phyloP scores from a whole-genome alignment of 2,113 vertebrate genomes.

The Megalops atlanticus region DNA sequence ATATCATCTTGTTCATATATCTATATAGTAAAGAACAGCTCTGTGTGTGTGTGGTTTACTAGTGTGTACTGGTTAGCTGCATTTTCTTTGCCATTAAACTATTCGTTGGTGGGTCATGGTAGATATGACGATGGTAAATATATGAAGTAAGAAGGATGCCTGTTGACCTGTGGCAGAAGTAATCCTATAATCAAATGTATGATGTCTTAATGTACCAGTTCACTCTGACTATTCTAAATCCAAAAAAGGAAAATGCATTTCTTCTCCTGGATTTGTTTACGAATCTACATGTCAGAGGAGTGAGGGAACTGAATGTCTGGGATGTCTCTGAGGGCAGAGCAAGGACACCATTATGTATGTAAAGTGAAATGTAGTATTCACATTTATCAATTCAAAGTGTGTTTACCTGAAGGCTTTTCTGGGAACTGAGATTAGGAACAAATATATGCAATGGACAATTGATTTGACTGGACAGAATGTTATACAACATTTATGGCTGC shows the following conservation, averaged over 20 bases:
- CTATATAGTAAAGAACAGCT: neutral
- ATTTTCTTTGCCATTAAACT: neutral
- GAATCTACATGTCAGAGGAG: neutral
- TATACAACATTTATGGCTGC: neutral
- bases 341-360: conserved; percentile 1
- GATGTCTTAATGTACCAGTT: neutral
- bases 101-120: neutral
- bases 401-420: neutral
- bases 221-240: neutral
- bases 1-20: neutral
- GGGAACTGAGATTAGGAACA: neutral
- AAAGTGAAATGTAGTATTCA: neutral
- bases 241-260: conserved; percentile 20
- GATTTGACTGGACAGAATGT: too few species aligned
- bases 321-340: neutral
- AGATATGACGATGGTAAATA: neutral
- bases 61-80: neutral
- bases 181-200: neutral
- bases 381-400: neutral
- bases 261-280: conserved; percentile 24
- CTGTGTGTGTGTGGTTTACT: neutral
- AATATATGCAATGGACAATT: neutral
- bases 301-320: neutral
- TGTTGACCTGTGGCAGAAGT: neutral
- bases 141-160: neutral